Conservation (phyloP, 1,140 invertebrate genomes). For the Rhagoletis zephyria region DNA sequence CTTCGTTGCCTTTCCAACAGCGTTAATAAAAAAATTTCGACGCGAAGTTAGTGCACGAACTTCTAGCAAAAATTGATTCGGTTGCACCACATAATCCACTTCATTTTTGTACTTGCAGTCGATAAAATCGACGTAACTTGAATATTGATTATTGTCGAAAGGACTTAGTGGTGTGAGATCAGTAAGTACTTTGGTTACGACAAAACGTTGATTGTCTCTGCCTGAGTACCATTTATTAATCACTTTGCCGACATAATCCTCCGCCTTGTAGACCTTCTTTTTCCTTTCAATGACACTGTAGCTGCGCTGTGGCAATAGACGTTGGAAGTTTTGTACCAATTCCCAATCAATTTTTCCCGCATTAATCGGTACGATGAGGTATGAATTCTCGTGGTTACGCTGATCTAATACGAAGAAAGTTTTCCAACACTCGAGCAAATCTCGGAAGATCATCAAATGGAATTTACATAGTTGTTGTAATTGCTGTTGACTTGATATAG, state of each 20-base stretch:
- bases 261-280: constrained; percentile 72
- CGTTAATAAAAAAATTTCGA: constrained; percentile 77
- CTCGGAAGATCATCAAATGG: constrained; percentile 79
- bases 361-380: constrained; percentile 82
- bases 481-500: constrained; percentile 77
- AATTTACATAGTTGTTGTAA: constrained; percentile 74
- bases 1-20: constrained; percentile 52
- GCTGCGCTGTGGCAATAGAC: constrained; percentile 50
- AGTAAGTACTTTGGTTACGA: constrained; percentile 88
- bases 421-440: constrained; percentile 84
- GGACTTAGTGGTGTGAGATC: constrained; percentile 84
- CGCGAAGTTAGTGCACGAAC: constrained; percentile 88
- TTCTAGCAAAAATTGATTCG: constrained; percentile 87
- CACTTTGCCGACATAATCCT: constrained; percentile 81
- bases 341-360: constrained; percentile 79
- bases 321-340: constrained; percentile 73
- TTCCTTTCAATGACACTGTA: constrained; percentile 75
- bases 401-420: constrained; percentile 83
- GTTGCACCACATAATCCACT: constrained; percentile 79
- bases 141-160: constrained; percentile 85
- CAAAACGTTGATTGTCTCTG: constrained; percentile 79
- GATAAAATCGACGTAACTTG: constrained; percentile 88
- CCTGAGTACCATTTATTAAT: constrained; percentile 90
- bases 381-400: constrained; percentile 78
- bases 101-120: constrained; percentile 80